Percentiles rank a stretch among this genome's conserved stretches.
phyloP scores from a whole-genome alignment of 2,113 vertebrate genomes.

The Scatophagus argus region DNA sequence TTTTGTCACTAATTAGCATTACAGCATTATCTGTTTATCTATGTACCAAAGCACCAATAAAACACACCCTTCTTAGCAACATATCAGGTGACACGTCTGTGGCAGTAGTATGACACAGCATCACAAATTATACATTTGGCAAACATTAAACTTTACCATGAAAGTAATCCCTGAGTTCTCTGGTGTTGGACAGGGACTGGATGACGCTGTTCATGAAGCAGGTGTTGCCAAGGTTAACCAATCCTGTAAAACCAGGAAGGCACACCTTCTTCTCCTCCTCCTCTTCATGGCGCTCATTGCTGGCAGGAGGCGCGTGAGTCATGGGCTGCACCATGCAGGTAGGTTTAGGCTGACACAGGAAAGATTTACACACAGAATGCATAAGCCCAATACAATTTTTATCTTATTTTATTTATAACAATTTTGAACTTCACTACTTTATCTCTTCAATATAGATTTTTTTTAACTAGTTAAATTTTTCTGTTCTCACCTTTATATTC shows the following conservation, averaged over 20 bases:
- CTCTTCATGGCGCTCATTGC: constrained; percentile 89
- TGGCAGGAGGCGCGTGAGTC: constrained; percentile 89
- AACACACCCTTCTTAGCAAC: background rate
- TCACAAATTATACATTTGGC: background rate
- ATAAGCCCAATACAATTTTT: background rate
- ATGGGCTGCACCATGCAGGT: constrained; percentile 99
- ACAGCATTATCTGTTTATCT: background rate
- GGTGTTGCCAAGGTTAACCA: constrained; percentile 98
- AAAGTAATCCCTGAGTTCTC: constrained; percentile 97
- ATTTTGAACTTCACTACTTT: no score
- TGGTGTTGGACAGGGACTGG: constrained; percentile 96
- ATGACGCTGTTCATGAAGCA: constrained; percentile 99
- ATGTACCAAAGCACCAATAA: background rate
- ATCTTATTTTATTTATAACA: background rate
- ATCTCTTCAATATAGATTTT: background rate
- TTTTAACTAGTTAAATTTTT: background rate
- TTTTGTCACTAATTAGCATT: background rate
- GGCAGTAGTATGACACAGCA: background rate
- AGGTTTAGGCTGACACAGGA: constrained; percentile 89
- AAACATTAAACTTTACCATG: constrained; percentile 86
- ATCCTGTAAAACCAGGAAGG: constrained; percentile 93
- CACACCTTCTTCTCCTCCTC: constrained; percentile 98
- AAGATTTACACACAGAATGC: background rate
- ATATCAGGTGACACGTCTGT: background rate
- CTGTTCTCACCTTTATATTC: background rate